These are phyloP conservation scores for Eulimnadia texana DNA, from an alignment of 1,140 invertebrate genomes.

Conservation along the genomic window DNA sequence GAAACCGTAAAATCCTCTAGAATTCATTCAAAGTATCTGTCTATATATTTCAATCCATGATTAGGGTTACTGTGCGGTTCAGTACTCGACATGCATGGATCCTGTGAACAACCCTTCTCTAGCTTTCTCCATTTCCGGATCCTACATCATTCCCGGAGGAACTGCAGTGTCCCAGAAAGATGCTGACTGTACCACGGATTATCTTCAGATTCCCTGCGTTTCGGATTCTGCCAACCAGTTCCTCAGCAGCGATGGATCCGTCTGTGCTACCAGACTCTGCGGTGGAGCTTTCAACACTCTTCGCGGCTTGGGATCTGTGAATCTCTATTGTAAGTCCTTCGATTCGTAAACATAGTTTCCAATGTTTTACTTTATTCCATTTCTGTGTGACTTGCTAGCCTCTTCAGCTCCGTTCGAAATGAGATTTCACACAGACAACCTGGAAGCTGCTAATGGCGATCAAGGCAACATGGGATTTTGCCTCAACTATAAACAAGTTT, in stretches of 20 bases:
- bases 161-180: background rate
- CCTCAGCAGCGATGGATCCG: constrained; percentile 28
- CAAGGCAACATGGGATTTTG: constrained; percentile 18
- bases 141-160: constrained; percentile 1
- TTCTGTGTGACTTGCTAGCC: background rate
- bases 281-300: constrained; percentile 48
- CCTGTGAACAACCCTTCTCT: constrained; percentile 11
- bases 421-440: constrained; percentile 8
- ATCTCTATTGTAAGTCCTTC: constrained; percentile 23
- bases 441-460: constrained; percentile 6
- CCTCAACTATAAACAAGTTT: constrained; percentile 12
- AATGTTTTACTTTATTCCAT: constrained; percentile 17
- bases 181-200: constrained; percentile 47
- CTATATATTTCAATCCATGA: background rate
- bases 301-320: constrained; percentile 34
- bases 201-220: constrained; percentile 61
- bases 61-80: constrained; percentile 11
- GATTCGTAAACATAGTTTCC: background rate
- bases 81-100: constrained; percentile 14
- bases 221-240: constrained; percentile 36
- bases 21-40: background rate
- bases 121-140: constrained; percentile 11
- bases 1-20: constrained; percentile 14
- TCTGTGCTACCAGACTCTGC: constrained; percentile 54
- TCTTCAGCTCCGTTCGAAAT: constrained; percentile 9